Percentiles rank a stretch among this genome's conserved stretches.
Conservation (phyloP, 2,113 vertebrate species). For the Plecotus auritus region DNA sequence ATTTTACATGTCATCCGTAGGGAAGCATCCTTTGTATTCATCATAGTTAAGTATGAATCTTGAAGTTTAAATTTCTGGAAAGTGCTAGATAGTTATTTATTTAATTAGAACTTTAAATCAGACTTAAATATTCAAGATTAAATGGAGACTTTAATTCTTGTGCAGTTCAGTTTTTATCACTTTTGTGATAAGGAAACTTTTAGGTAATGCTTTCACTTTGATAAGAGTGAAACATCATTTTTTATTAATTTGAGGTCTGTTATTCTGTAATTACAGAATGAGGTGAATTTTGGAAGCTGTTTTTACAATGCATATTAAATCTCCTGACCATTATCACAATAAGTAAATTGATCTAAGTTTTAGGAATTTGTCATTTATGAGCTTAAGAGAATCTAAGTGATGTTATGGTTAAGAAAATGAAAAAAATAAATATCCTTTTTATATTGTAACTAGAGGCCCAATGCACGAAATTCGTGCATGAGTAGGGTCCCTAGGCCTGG, state of each 20-base stretch:
- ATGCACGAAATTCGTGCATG: too few relatives aligned
- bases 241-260: neutral
- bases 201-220: neutral
- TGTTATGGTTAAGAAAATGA: slow-evolving; percentile 3
- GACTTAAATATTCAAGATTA: neutral
- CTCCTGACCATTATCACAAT: neutral
- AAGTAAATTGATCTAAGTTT: neutral
- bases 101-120: neutral
- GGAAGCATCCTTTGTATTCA: neutral
- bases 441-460: neutral
- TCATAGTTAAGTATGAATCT: neutral
- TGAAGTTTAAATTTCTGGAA: neutral
- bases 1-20: neutral
- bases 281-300: neutral
- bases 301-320: neutral
- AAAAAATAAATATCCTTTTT: neutral
- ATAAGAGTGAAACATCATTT: neutral
- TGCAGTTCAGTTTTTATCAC: neutral
- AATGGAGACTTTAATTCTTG: neutral
- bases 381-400: neutral
- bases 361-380: neutral
- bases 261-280: neutral
- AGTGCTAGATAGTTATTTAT: neutral
- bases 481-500: too few relatives aligned
- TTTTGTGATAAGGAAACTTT: neutral